A percentile compares a stretch with the other conserved stretches of the same genome.
These are phyloP conservation scores for Passerina amoena DNA, from an alignment of 2,113 vertebrate genomes.

Conservation along the genomic window DNA sequence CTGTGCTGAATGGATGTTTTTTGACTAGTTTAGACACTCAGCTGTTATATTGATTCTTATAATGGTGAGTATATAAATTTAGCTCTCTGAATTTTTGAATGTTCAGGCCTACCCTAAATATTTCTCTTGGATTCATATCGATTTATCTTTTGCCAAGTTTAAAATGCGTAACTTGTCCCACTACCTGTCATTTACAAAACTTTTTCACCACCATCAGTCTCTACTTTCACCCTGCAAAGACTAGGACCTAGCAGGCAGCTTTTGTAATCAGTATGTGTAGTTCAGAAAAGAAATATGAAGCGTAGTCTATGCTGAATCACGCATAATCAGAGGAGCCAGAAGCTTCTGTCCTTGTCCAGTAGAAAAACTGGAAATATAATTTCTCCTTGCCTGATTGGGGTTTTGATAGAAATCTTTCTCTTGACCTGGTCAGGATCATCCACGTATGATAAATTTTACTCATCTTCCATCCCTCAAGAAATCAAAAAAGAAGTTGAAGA, in stretches of 20 bases:
- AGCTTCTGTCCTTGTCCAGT: background rate
- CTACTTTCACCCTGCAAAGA: background rate
- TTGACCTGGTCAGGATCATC: background rate
- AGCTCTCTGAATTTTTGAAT: background rate
- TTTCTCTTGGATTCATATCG: background rate
- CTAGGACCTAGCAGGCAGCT: background rate
- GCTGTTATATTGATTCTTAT: background rate
- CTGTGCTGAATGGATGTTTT: background rate
- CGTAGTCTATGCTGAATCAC: fast-evolving
- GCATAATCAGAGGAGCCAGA: background rate
- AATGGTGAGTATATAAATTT: background rate
- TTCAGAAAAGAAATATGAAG: background rate
- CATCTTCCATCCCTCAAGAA: background rate
- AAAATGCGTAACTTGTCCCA: background rate
- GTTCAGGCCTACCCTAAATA: background rate
- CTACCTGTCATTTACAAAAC: background rate
- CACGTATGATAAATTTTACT: background rate
- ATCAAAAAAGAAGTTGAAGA: background rate
- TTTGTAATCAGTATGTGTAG: background rate
- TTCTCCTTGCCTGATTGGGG: background rate
- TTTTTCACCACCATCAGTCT: background rate
- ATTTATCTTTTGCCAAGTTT: background rate
- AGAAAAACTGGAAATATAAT: background rate
- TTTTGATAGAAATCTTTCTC: background rate
- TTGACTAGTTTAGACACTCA: background rate